Conservation (phyloP, 2,113 vertebrate genomes). For the Mirza zaza region DNA sequence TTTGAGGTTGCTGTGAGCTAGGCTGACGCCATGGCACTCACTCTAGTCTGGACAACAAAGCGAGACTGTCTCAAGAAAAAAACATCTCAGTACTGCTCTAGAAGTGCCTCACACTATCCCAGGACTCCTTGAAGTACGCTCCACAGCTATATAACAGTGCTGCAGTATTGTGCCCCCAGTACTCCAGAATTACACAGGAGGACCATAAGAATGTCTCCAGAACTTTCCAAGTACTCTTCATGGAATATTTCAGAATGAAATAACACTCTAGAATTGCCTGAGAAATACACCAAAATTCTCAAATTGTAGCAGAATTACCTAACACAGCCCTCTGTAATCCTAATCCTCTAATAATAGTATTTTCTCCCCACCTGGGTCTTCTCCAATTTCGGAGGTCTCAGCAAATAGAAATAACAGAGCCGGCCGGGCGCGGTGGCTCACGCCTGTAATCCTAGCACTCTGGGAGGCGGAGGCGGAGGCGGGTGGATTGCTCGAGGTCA, state of each 20-base stretch:
- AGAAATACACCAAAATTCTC: not conserved
- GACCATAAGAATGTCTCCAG: not conserved
- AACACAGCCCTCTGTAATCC: not conserved
- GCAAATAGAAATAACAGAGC: not conserved
- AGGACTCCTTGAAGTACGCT: not conserved
- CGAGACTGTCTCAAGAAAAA: no score
- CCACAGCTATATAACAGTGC: not conserved
- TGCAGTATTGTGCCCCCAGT: not conserved
- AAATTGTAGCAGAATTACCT: not conserved
- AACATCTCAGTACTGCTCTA: not conserved
- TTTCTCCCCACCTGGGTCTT: not conserved
- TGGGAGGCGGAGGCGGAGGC: no score
- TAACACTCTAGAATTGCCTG: not conserved
- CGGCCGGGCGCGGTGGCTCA: no score
- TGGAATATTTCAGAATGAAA: not conserved
- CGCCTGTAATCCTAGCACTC: no score
- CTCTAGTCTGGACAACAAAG: no score
- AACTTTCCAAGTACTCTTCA: slow-evolving; percentile 28
- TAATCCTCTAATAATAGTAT: not conserved
- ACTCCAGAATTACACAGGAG: not conserved
- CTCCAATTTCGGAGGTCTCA: not conserved
- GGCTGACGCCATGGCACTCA: no score
- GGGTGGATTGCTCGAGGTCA: no score
- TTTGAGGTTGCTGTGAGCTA: no score
- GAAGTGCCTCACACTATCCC: not conserved